Evolutionary conservation across 1,140 invertebrate species (phyloP).

Genomic region (Drosophila prosaltans): DNA sequence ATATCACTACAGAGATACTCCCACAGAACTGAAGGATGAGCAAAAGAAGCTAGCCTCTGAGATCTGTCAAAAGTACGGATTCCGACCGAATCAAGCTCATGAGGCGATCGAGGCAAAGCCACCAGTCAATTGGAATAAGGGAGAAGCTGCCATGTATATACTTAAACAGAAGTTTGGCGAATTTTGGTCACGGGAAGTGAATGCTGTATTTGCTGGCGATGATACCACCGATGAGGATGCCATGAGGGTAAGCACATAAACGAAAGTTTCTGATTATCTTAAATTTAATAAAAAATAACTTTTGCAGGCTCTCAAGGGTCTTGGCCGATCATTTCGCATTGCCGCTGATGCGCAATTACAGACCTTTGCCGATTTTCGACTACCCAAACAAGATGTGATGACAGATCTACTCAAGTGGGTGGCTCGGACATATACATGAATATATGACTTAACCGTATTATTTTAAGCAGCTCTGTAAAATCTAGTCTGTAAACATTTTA

Average conservation of each 20-base stretch:
- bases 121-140: slow-evolving; percentile 95
- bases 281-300: not conserved
- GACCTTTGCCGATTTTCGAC: slow-evolving; percentile 91
- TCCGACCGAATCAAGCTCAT: slow-evolving; percentile 90
- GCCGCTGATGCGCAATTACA: slow-evolving; percentile 90
- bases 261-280: not conserved
- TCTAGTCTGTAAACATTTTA: not conserved
- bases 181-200: slow-evolving; percentile 92
- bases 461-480: slow-evolving; percentile 2
- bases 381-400: slow-evolving; percentile 93
- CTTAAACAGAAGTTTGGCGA: slow-evolving; percentile 93
- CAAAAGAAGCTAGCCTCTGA: slow-evolving; percentile 87
- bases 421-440: slow-evolving; percentile 35
- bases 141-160: slow-evolving; percentile 93
- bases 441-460: not conserved
- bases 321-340: slow-evolving; percentile 94
- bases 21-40: slow-evolving; percentile 85
- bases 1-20: slow-evolving; percentile 93
- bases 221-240: slow-evolving; percentile 96
- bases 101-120: slow-evolving; percentile 94
- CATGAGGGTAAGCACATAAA: slow-evolving; percentile 88
- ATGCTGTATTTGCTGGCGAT: slow-evolving; percentile 94
- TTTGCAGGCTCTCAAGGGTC: slow-evolving; percentile 90
- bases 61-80: slow-evolving; percentile 89
- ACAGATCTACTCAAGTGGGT: slow-evolving; percentile 93